Conservation (phyloP, 2,797 vertebrate genomes). For the Lacerta bilineata region DNA sequence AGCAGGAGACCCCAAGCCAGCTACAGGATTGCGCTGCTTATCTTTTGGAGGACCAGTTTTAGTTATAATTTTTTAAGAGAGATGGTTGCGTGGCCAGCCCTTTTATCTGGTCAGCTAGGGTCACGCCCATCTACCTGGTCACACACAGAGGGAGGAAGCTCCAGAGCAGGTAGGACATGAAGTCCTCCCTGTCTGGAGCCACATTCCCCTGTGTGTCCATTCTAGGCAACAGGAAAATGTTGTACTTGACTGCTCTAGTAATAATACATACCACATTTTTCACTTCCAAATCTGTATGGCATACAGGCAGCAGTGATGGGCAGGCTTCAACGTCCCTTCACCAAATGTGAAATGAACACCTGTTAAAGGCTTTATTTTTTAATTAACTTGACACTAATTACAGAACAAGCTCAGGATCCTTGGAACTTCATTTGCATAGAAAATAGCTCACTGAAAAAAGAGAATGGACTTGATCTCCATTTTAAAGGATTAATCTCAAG, state of each 20-base stretch:
- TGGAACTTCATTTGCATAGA: conserved; percentile 48
- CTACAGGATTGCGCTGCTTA: neutral
- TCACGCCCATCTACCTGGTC: too few species aligned
- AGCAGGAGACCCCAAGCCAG: neutral
- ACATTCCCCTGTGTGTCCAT: too few species aligned
- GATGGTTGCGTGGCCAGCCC: too few species aligned
- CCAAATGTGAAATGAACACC: conserved; percentile 61
- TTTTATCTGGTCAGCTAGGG: too few species aligned
- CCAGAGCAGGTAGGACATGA: too few species aligned
- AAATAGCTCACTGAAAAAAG: conserved; percentile 31
- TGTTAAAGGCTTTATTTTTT: conserved; percentile 75
- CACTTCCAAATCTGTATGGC: neutral
- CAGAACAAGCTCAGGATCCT: conserved; percentile 61
- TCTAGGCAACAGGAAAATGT: too few species aligned
- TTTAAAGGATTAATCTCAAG: conserved; percentile 34
- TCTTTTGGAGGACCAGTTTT: neutral
- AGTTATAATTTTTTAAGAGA: neutral
- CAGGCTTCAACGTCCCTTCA: conserved; percentile 13
- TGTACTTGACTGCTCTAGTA: too few species aligned
- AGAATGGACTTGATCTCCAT: conserved; percentile 23
- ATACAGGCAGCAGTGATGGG: neutral
- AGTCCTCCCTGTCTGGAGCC: too few species aligned
- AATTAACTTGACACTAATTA: conserved; percentile 75
- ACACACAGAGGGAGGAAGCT: too few species aligned
- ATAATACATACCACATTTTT: neutral